These are phyloP conservation scores for Lasioglossum albipes DNA, from an alignment of 1,140 invertebrate species.

Conservation along the genomic window DNA sequence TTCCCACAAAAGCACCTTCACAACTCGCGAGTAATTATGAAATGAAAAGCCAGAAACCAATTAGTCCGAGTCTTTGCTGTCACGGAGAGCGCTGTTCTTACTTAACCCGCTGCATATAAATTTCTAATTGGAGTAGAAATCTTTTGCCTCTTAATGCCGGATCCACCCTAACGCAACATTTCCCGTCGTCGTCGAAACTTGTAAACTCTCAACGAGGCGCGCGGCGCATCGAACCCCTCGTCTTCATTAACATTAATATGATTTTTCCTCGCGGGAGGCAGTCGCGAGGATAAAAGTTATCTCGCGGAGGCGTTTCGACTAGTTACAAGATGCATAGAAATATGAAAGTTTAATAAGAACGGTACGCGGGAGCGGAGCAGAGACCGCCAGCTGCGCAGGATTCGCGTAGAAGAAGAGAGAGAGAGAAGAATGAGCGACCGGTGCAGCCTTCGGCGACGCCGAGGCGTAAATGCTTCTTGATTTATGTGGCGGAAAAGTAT, in stretches of 20 bases:
- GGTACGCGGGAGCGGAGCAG: slow-evolving; percentile 9
- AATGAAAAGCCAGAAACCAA: too few relatives aligned
- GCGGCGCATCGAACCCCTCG: not conserved
- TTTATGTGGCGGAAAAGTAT: slow-evolving; percentile 32
- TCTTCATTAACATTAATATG: slow-evolving; percentile 22
- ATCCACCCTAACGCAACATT: too few relatives aligned
- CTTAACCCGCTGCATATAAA: too few relatives aligned
- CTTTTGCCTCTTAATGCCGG: too few relatives aligned
- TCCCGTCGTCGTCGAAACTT: too few relatives aligned
- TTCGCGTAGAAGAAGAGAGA: not conserved
- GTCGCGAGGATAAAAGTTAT: slow-evolving; percentile 11
- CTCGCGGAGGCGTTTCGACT: not conserved
- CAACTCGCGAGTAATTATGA: too few relatives aligned
- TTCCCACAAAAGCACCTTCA: too few relatives aligned
- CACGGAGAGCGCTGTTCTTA: too few relatives aligned
- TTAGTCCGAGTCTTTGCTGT: too few relatives aligned
- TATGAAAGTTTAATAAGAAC: slow-evolving; percentile 54
- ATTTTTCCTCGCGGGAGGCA: not conserved
- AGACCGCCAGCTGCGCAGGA: too few relatives aligned
- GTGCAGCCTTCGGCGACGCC: slow-evolving; percentile 13
- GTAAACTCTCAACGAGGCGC: slow-evolving; percentile 4
- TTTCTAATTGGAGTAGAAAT: too few relatives aligned
- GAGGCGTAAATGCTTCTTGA: slow-evolving; percentile 37
- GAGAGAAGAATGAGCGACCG: not conserved
- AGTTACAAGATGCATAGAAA: slow-evolving; percentile 53